Conservation (phyloP, 2,888 invertebrate species). For the Euplexia lucipara region DNA sequence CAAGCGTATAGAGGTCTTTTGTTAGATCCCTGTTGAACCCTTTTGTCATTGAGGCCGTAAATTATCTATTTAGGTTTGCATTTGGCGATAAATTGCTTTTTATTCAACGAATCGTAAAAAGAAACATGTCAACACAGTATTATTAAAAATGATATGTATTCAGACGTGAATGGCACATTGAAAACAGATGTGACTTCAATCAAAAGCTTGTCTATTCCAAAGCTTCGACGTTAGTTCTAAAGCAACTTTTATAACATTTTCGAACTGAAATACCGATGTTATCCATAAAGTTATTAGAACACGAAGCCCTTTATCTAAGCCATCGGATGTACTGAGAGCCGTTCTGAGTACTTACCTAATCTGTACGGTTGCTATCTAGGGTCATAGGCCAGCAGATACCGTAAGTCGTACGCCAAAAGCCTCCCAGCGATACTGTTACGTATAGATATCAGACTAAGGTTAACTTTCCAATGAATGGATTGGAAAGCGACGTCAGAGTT, state of each 20-base stretch:
- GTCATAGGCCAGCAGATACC: slow-evolving; percentile 86
- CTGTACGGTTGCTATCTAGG: slow-evolving; percentile 81
- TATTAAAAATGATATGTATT: slow-evolving; percentile 54
- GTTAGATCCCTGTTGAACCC: slow-evolving; percentile 72
- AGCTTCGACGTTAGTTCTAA: slow-evolving; percentile 39
- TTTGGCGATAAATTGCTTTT: slow-evolving; percentile 86
- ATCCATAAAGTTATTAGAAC: slow-evolving; percentile 75
- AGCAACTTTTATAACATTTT: slow-evolving; percentile 59
- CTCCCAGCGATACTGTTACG: slow-evolving; percentile 67
- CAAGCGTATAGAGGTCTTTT: slow-evolving; percentile 47
- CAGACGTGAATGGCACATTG: slow-evolving; percentile 31
- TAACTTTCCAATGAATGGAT: slow-evolving; percentile 68
- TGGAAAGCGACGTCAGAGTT: slow-evolving; percentile 50
- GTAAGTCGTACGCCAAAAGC: slow-evolving; percentile 71
- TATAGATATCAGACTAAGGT: slow-evolving; percentile 69
- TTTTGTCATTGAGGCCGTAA: slow-evolving; percentile 84
- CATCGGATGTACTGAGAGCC: slow-evolving; percentile 76
- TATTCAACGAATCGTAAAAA: slow-evolving; percentile 72
- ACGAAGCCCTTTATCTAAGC: slow-evolving; percentile 77
- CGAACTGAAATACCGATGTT: slow-evolving; percentile 70
- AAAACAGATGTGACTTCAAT: slow-evolving; percentile 47
- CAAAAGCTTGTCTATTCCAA: slow-evolving; percentile 27
- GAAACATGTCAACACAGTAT: slow-evolving; percentile 79
- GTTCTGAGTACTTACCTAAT: slow-evolving; percentile 78
- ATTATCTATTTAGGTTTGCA: slow-evolving; percentile 86